Percentiles rank a stretch among this genome's conserved stretches.
These are phyloP conservation scores for Sebastes schlegelii DNA, from an alignment of 2,113 vertebrate species.

Conservation along the genomic window DNA sequence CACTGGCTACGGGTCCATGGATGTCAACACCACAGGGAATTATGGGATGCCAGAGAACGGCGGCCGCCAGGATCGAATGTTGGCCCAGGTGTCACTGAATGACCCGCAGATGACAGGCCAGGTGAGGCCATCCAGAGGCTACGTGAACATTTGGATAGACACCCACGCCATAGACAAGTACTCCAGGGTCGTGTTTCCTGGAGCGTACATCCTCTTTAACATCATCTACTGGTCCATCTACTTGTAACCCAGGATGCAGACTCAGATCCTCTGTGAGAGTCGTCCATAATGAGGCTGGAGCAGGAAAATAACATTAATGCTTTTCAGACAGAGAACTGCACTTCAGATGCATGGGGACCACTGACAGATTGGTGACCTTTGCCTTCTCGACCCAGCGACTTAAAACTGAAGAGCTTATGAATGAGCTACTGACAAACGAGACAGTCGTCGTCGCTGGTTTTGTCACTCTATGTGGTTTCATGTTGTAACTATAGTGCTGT, in stretches of 20 bases:
- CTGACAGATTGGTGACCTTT: constrained; percentile 61
- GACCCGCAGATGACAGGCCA: constrained; percentile 86
- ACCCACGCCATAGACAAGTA: constrained; percentile 99
- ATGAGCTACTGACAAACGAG: constrained; percentile 17
- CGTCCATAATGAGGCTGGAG: not conserved
- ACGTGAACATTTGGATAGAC: constrained; percentile 96
- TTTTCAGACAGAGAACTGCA: constrained; percentile 39
- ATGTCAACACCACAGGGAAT: constrained; percentile 87
- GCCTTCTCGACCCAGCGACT: constrained; percentile 78
- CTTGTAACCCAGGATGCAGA: constrained; percentile 80
- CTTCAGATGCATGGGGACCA: constrained; percentile 43
- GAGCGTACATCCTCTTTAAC: constrained; percentile 95
- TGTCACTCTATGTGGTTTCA: constrained; percentile 33
- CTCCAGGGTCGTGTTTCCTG: constrained; percentile 96
- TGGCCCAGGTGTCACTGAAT: constrained; percentile 90
- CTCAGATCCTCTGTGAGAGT: too few species aligned
- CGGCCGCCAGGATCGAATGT: constrained; percentile 90
- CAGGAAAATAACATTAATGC: constrained; percentile 24
- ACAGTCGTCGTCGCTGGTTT: constrained; percentile 13
- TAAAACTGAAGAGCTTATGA: constrained; percentile 60
- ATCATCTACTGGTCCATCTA: constrained; percentile 99
- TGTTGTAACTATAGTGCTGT: constrained; percentile 21
- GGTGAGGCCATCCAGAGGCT: constrained; percentile 87
- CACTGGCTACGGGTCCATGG: constrained; percentile 89
- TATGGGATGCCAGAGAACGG: constrained; percentile 88